These are phyloP conservation scores for Barbus barbus DNA, from an alignment of 2,113 vertebrate genomes.

Conservation along the genomic window DNA sequence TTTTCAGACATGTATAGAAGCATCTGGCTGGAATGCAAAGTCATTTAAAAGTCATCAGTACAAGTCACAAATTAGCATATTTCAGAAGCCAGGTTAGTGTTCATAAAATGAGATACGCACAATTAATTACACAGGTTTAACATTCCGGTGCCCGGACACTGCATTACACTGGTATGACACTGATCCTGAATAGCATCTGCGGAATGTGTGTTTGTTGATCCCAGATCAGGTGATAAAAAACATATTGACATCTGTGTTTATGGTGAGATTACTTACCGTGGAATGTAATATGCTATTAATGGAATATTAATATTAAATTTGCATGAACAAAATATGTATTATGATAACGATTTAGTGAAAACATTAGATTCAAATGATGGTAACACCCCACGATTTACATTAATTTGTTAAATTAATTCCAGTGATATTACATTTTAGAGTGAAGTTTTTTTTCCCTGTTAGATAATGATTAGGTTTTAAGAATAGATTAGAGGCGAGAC, in stretches of 20 bases:
- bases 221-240: slow-evolving; percentile 16
- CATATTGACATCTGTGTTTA: slow-evolving; percentile 32
- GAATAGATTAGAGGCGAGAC: background rate
- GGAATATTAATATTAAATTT: background rate
- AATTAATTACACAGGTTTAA: slow-evolving; percentile 18
- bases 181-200: slow-evolving; percentile 10
- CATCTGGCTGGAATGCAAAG: background rate
- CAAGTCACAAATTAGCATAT: background rate
- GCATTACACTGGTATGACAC: slow-evolving; percentile 23
- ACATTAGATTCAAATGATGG: background rate
- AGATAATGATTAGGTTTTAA: background rate
- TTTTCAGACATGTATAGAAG: background rate
- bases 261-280: background rate
- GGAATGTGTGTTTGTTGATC: slow-evolving; percentile 41
- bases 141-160: slow-evolving; percentile 4
- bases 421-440: background rate
- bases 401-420: background rate
- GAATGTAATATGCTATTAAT: background rate
- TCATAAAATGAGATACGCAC: background rate
- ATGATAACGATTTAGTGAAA: too few relatives aligned
- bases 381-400: background rate
- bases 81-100: slow-evolving; percentile 1
- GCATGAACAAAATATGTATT: too few relatives aligned
- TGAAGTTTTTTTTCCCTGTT: too few relatives aligned
- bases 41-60: background rate